phyloP scores from a whole-genome alignment of 2,113 vertebrate genomes.

The Mugil cephalus region DNA sequence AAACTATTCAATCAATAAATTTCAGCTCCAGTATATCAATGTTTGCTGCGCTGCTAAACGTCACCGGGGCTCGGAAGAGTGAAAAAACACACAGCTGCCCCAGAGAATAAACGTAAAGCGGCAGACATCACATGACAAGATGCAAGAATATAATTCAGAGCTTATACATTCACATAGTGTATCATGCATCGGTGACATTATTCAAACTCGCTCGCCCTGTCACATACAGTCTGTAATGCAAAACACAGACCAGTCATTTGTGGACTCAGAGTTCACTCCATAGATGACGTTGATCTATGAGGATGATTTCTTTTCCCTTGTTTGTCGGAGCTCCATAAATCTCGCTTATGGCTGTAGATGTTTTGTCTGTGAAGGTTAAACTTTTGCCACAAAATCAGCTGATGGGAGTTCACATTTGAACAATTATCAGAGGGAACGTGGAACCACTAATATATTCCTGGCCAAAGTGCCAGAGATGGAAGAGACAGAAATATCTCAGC shows the following conservation, averaged over 20 bases:
- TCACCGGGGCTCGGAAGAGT: too few species aligned
- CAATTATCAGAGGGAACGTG: too few species aligned
- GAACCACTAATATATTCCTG: too few species aligned
- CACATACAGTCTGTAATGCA: constrained; percentile 36
- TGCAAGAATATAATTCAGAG: not conserved
- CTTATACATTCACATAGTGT: not conserved
- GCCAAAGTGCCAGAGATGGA: too few species aligned
- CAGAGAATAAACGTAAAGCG: too few species aligned
- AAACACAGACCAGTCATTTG: constrained; percentile 34
- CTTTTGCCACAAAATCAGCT: not conserved
- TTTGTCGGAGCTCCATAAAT: constrained; percentile 31
- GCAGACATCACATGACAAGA: not conserved
- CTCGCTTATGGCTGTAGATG: not conserved
- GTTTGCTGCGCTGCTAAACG: too few species aligned
- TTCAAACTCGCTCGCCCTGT: constrained; percentile 27
- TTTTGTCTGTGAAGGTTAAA: not conserved
- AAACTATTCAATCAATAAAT: not conserved
- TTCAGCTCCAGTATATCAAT: not conserved
- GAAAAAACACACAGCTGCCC: too few species aligned
- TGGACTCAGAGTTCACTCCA: constrained; percentile 4
- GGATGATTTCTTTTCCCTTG: not conserved
- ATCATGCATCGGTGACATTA: constrained; percentile 21
- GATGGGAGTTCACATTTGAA: too few species aligned
- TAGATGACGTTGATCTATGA: constrained; percentile 12
- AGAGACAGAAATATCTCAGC: too few species aligned